Evolutionary conservation across 1,140 invertebrate genomes (phyloP).

Genomic region (Pomacea maculata): DNA sequence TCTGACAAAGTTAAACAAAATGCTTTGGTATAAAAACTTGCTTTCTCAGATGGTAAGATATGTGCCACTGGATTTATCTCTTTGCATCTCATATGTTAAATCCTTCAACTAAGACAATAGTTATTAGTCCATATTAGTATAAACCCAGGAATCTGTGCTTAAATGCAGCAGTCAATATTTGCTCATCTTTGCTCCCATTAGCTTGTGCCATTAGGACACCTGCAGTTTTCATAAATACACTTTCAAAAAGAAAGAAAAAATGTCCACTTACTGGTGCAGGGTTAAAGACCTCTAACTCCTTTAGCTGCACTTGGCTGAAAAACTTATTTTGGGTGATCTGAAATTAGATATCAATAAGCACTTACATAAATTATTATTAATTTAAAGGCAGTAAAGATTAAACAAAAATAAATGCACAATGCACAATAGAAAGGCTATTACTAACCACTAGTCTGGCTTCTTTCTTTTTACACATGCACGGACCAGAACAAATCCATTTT

Average conservation of each 20-base stretch:
- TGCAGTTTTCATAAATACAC: no score
- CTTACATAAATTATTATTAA: not conserved
- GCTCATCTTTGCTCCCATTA: no score
- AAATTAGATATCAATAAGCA: slow-evolving; percentile 13
- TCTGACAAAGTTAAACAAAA: slow-evolving; percentile 27
- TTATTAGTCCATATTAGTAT: no score
- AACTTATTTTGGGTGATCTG: slow-evolving; percentile 41
- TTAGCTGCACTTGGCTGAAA: slow-evolving; percentile 31
- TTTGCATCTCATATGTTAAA: not conserved
- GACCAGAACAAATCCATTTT: no score
- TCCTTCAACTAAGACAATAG: no score
- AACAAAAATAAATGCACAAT: not conserved
- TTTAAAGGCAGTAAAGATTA: slow-evolving; percentile 1
- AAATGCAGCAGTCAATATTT: no score
- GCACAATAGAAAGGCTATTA: not conserved
- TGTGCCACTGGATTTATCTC: not conserved
- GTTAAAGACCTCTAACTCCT: slow-evolving; percentile 32
- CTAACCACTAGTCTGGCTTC: not conserved
- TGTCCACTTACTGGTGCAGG: slow-evolving; percentile 39
- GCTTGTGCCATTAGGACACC: no score
- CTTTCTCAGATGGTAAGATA: no score
- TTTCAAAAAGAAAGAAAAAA: no score
- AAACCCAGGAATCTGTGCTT: no score
- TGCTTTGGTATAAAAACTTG: no score
- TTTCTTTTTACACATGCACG: no score